Evolutionary conservation across 1,140 invertebrate genomes (phyloP).

Genomic region (Papilio glaucus): DNA sequence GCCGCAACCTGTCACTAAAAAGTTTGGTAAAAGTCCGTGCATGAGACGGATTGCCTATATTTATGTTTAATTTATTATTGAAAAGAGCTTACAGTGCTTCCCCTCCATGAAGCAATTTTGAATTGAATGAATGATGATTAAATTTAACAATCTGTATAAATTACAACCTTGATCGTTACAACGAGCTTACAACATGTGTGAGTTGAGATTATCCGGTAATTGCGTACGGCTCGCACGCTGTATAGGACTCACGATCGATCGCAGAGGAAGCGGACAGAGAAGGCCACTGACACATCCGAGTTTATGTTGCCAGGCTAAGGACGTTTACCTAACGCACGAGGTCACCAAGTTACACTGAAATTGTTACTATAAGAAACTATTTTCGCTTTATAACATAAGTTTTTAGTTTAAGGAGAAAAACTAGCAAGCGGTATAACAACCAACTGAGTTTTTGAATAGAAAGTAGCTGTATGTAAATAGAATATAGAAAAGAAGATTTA

Average conservation of each 20-base stretch:
- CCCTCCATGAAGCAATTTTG: neutral
- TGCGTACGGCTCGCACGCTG: conserved; percentile 11
- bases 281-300: conserved; percentile 29
- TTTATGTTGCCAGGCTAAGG: conserved; percentile 13
- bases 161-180: conserved; percentile 29
- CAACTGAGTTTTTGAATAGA: too few relatives aligned
- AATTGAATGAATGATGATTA: neutral
- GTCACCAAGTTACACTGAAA: too few relatives aligned
- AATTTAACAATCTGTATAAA: conserved; percentile 7
- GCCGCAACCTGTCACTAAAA: too few relatives aligned
- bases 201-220: conserved; percentile 35
- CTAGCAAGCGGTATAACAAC: too few relatives aligned
- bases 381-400: too few relatives aligned
- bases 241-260: conserved; percentile 19
- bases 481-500: too few relatives aligned
- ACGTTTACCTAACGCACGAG: neutral
- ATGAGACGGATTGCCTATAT: too few relatives aligned
- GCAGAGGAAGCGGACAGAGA: conserved; percentile 27
- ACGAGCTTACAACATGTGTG: neutral
- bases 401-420: too few relatives aligned
- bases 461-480: too few relatives aligned
- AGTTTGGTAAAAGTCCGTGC: too few relatives aligned
- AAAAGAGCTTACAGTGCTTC: neutral
- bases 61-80: neutral
- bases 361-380: too few relatives aligned